These are phyloP conservation scores for Brevimyrus niger DNA, from an alignment of 2,113 vertebrate genomes.

Conservation along the genomic window DNA sequence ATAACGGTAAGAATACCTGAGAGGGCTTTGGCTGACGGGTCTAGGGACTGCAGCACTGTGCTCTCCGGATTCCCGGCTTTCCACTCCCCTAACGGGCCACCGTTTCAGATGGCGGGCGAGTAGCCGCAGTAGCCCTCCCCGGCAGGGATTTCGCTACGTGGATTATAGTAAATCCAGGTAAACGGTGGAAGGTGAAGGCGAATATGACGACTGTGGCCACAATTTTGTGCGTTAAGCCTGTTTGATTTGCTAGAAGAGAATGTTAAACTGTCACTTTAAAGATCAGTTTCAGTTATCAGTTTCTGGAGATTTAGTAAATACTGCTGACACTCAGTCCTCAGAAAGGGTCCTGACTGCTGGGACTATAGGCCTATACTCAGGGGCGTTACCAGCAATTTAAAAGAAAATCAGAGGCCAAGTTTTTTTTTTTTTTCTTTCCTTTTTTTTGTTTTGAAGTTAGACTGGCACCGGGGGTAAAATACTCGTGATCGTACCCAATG, in stretches of 20 bases:
- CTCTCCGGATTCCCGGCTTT: neutral
- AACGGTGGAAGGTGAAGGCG: neutral
- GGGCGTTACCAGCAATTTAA: no score
- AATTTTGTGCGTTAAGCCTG: neutral
- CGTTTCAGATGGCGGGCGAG: neutral
- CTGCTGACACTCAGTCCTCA: neutral
- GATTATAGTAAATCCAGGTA: neutral
- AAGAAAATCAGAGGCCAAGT: no score
- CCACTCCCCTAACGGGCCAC: neutral
- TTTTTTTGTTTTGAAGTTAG: no score
- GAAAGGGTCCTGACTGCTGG: neutral
- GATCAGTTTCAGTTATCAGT: neutral
- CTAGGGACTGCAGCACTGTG: neutral
- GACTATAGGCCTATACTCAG: neutral
- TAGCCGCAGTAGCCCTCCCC: neutral
- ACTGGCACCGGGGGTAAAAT: no score
- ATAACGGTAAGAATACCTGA: neutral
- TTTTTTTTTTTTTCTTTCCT: no score
- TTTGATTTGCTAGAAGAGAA: neutral
- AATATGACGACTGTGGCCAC: neutral
- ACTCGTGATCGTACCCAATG: no score
- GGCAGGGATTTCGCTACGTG: neutral
- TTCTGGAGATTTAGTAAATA: neutral
- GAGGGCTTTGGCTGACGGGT: neutral
- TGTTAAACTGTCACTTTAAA: neutral